Conservation (phyloP, 2,113 vertebrate species). For the Mohoua ochrocephala region DNA sequence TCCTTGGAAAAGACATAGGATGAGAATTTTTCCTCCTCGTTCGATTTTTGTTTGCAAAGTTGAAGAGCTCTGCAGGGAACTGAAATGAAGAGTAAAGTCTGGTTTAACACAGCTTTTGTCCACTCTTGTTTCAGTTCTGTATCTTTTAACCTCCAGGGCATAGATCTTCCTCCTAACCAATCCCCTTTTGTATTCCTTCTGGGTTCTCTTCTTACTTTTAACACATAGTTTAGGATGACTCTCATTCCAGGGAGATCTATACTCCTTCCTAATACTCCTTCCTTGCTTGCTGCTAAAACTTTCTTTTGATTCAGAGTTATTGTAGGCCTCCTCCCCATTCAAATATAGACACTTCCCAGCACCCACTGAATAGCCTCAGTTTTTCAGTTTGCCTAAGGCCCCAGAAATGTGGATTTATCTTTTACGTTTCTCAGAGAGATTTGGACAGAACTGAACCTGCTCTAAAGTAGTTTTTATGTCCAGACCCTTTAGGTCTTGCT, state of each 20-base stretch:
- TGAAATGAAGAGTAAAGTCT: background rate
- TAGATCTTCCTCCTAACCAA: background rate
- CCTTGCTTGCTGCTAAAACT: background rate
- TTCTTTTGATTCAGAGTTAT: background rate
- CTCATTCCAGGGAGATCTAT: background rate
- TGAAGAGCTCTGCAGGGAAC: background rate
- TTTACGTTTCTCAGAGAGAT: background rate
- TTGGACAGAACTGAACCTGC: background rate
- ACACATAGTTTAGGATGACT: background rate
- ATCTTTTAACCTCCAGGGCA: background rate
- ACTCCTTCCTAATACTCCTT: background rate
- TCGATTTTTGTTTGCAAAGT: constrained; percentile 1
- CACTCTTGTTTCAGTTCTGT: background rate
- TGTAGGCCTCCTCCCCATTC: background rate
- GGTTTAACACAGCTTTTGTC: background rate
- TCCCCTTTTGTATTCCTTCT: background rate
- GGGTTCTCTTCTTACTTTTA: background rate
- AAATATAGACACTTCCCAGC: background rate
- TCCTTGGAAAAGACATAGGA: background rate
- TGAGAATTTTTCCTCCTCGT: background rate
- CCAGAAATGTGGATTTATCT: background rate
- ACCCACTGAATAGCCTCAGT: background rate
- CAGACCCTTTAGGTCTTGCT: background rate
- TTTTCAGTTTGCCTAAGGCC: background rate
- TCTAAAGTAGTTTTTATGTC: background rate